Evolutionary conservation across 2,113 vertebrate genomes (phyloP).

Genomic region (Daphoenositta chrysoptera): DNA sequence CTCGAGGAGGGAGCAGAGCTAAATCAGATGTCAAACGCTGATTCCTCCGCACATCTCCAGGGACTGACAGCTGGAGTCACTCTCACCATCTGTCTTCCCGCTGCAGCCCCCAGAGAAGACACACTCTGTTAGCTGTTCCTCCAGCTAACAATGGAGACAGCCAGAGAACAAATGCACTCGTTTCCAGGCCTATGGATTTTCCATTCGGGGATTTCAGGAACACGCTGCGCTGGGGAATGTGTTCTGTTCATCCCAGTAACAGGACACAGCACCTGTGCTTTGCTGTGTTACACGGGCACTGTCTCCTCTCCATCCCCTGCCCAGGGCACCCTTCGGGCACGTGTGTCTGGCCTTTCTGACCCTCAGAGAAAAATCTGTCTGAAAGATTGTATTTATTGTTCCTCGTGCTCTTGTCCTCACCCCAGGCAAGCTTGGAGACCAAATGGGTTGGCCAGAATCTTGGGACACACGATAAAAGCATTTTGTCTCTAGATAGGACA

Average conservation of each 20-base stretch:
- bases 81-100: background rate
- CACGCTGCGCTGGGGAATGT: fast-evolving
- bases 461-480: background rate
- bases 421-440: background rate
- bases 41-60: background rate
- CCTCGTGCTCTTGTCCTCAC: fast-evolving
- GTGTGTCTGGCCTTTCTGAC: background rate
- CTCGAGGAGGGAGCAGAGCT: background rate
- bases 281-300: background rate
- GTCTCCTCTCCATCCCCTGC: background rate
- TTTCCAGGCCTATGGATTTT: conserved; percentile 20
- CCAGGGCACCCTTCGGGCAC: background rate
- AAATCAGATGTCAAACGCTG: conserved; percentile 26
- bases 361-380: fast-evolving
- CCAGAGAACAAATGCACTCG: background rate
- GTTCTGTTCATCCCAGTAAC: background rate
- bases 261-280: background rate
- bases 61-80: conserved; percentile 2
- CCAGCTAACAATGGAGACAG: background rate
- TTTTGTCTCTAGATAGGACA: background rate
- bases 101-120: background rate
- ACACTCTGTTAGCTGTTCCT: background rate
- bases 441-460: background rate
- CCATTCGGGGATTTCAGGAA: background rate
- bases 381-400: background rate